Evolutionary conservation across 2,888 invertebrate species (phyloP), one percentile per base, ranked within the genome.

Genomic region (Acrobasis repandana): DNA sequence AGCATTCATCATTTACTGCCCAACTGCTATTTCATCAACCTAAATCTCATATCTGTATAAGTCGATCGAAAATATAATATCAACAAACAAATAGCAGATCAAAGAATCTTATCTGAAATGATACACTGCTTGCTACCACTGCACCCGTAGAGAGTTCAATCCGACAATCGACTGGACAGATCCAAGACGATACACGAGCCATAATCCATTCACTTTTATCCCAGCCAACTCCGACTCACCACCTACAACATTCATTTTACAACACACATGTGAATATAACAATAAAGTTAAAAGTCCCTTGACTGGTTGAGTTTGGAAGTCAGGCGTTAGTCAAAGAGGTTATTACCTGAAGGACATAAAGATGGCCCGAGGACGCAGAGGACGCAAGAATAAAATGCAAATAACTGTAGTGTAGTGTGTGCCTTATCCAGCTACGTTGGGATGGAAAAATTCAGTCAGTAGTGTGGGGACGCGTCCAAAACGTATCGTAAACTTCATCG

Each of bases 161-260:
- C 66, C 65, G 67, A 72, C 73, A 75, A 78, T 77, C 79, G 80
- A 81, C 72, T 76, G 82, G 76, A 77, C 79, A 78, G 80, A 83
- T 79, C 82, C 65, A 64, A 82, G 78, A 84, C 83, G 88, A 86
- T 87, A 88, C 80, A 77, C 83, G 75, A 79, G 78, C 89, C 83
- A 89, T 90, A 90, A 90, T 90, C 90, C 89, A 84, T 90, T 90
- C 89, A 86, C 87, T 90, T 90, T 88, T 90, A 90, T 90, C 84
- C 81, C 72, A 81, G 82, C 83, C 84, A 86, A 86, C 84, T 85
- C 79, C 74, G 69, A 73, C 72, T 64, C 63, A 74, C 85, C 79
- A 83, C 67, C 58, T 69, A 68, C 68, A 51, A 28, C 9, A 10
- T 64, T 9, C 69, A 64, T 4, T 60, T 33, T n/a, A 34, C 14